These are phyloP conservation scores for Ericerus pela DNA, from an alignment of 1,140 invertebrate species.

Conservation along the genomic window DNA sequence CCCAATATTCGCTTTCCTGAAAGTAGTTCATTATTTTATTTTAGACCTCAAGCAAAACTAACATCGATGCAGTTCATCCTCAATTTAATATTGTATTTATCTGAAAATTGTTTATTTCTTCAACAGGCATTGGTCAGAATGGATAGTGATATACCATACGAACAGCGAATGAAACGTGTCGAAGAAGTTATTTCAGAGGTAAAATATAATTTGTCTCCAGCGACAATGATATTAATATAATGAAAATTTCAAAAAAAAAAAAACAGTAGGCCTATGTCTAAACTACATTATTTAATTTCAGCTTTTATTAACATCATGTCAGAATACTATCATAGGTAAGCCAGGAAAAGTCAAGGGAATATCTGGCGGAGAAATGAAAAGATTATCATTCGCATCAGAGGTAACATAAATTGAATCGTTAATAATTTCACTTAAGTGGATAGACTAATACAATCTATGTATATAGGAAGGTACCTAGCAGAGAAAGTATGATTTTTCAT, in stretches of 20 bases:
- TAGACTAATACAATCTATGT: too few relatives aligned
- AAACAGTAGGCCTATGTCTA: too few relatives aligned
- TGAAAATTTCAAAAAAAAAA: too few relatives aligned
- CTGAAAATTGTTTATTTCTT: too few relatives aligned
- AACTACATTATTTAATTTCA: constrained; percentile 32
- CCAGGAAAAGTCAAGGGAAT: constrained; percentile 77
- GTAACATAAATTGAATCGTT: constrained; percentile 37
- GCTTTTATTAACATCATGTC: constrained; percentile 71
- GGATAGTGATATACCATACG: constrained; percentile 61
- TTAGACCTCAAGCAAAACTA: background rate
- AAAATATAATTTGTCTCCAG: too few relatives aligned
- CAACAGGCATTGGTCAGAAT: constrained; percentile 76
- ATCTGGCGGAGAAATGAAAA: constrained; percentile 88
- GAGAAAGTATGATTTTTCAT: too few relatives aligned
- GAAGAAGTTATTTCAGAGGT: constrained; percentile 81
- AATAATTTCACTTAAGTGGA: too few relatives aligned
- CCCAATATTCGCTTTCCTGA: too few relatives aligned
- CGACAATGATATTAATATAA: too few relatives aligned
- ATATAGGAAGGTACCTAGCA: too few relatives aligned
- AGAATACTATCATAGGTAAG: constrained; percentile 74
- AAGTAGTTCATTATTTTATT: background rate
- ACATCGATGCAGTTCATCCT: background rate
- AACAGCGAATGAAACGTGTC: constrained; percentile 62
- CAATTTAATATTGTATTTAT: too few relatives aligned
- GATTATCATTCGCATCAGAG: constrained; percentile 90